Evolutionary conservation across 2,888 invertebrate genomes (phyloP).

Genomic region (Drosophila neotestacea): DNA sequence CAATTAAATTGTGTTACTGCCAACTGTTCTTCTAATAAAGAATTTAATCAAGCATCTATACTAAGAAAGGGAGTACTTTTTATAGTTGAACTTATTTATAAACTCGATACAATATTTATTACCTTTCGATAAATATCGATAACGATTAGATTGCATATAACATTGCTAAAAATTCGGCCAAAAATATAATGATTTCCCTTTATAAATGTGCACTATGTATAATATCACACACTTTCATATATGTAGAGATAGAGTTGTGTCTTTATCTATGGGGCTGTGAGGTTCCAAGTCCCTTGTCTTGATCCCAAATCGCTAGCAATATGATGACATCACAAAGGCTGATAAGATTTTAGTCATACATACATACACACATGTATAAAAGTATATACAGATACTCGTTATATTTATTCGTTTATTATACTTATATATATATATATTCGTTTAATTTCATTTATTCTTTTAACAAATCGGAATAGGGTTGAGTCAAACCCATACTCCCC

Average conservation of each 20-base stretch:
- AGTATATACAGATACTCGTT: conserved; percentile 8
- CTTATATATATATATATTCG: conserved; percentile 3
- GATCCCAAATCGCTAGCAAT: conserved; percentile 25
- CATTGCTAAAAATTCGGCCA: not conserved
- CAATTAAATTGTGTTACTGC: too few species aligned
- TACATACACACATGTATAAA: conserved; percentile 11
- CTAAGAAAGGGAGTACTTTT: not conserved
- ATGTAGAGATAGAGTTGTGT: conserved; percentile 3
- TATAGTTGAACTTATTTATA: not conserved
- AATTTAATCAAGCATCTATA: too few species aligned
- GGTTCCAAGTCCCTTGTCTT: conserved; percentile 33
- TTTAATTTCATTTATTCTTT: conserved; percentile 7
- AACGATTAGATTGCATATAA: conserved; percentile 12
- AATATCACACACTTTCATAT: not conserved
- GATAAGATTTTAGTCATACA: conserved; percentile 23
- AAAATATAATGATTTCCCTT: not conserved
- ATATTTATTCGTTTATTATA: conserved; percentile 5
- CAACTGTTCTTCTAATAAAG: too few species aligned
- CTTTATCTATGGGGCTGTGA: conserved; percentile 13
- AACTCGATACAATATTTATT: not conserved
- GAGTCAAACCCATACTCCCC: conserved; percentile 18
- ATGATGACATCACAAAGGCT: conserved; percentile 43
- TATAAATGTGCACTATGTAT: not conserved
- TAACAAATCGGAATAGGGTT: not conserved
- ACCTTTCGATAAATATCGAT: conserved; percentile 3